Evolutionary conservation across 2,113 vertebrate genomes (phyloP), one percentile per base, ranked within the genome.

Genomic region (Todiramphus saurophagus): DNA sequence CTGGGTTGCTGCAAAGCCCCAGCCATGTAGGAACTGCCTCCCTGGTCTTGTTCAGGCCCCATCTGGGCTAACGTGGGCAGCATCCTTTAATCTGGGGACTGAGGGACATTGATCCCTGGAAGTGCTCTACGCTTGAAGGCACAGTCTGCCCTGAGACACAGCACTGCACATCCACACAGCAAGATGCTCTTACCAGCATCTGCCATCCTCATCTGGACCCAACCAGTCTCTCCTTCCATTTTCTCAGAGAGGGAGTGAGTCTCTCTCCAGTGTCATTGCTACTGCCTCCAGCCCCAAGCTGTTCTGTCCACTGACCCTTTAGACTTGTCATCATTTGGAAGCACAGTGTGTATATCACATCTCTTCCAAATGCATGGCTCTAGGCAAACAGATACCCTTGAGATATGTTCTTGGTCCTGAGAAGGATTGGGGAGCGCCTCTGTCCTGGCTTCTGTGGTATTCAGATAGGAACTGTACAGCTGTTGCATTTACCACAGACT

Each of bases 141-240:
- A 62, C 75, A 56, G 50, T 5, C 46, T 79, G 70, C 16, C 5
- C 41, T 3, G 41, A n/a, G 30, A 4, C 51, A 9, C 8, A 17
- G 53, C 53, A 23, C 41, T 35, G 48, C 25, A 13, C 41, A 58
- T 41, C 51, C 46, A 2, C 0, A 0, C 2, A 3, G 27, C 9
- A 58, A 20, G 23, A 7, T 18, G 79, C 28, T 77, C 13, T 39
- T 23, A 5, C 2, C 0, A 2, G 19, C 9, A 3, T 4, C 16
- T 55, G 31, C 60, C 4, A 31, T 27, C 24, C 41, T 78, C 6
- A 0, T 9, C 82, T 53, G 19, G 18, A 59, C 46, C 23, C 46
- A 30, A 17, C 7, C 37, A 56, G 10, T 9, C 23, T 37, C 50
- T 46, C 70, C 56, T 55, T 76, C 33, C 5, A 4, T 87, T 31